phyloP scores from a whole-genome alignment of 2,113 vertebrate species.

The Onychostruthus taczanowskii region DNA sequence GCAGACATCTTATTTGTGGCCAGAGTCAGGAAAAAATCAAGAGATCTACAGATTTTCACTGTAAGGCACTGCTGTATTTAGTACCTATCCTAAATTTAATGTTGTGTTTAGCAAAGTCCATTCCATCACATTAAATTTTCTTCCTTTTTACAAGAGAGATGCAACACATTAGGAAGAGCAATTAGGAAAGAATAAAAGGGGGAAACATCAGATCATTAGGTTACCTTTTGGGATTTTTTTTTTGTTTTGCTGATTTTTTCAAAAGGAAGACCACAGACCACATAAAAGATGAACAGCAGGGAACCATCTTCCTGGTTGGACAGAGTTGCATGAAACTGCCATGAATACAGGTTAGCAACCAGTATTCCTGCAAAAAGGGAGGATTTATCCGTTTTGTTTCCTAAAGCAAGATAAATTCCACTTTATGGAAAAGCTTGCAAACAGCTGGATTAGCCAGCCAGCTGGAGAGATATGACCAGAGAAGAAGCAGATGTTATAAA shows the following conservation, averaged over 20 bases:
- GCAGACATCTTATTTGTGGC: not conserved
- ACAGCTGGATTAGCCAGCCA: not conserved
- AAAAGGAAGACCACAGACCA: not conserved
- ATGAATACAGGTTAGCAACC: not conserved
- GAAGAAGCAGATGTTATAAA: not conserved
- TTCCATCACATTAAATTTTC: not conserved
- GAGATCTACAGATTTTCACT: not conserved
- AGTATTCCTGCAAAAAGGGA: not conserved
- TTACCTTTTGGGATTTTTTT: not conserved
- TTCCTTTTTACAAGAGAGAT: not conserved
- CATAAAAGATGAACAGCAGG: not conserved
- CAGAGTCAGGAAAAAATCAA: not conserved
- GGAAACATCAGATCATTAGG: rapidly evolving
- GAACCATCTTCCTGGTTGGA: not conserved
- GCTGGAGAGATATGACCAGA: not conserved
- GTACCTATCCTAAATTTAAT: not conserved
- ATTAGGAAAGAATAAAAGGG: not conserved
- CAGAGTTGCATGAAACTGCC: not conserved
- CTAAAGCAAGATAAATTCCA: not conserved
- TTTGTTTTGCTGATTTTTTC: not conserved
- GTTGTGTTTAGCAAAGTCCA: not conserved
- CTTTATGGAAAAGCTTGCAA: not conserved
- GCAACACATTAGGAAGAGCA: not conserved
- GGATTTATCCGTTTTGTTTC: not conserved
- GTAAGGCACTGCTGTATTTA: not conserved